A percentile compares a stretch with the other conserved stretches of the same genome.
Conservation (phyloP, 2,888 invertebrate species). For the Palloptera scutellata region DNA sequence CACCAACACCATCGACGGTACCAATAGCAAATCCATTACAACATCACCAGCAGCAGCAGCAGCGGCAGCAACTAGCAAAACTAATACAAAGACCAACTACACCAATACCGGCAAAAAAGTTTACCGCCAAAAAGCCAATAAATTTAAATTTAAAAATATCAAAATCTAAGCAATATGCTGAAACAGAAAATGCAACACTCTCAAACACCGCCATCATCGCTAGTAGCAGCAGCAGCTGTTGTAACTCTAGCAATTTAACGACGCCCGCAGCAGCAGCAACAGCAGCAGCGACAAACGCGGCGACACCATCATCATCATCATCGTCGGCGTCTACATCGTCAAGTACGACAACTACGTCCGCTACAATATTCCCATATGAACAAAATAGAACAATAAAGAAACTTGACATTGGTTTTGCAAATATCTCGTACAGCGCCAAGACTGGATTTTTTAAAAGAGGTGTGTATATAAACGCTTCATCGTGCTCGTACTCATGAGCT, state of each 20-base stretch:
- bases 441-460: conserved; percentile 57
- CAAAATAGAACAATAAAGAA: conserved; percentile 51
- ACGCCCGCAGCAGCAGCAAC: conserved; percentile 47
- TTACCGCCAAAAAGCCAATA: conserved; percentile 32
- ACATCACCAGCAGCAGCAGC: too few species aligned
- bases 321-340: conserved; percentile 26
- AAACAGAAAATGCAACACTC: conserved; percentile 40
- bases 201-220: conserved; percentile 33
- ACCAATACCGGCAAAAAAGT: conserved; percentile 17
- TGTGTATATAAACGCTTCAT: conserved; percentile 41
- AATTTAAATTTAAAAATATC: conserved; percentile 36
- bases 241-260: conserved; percentile 34
- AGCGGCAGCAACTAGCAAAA: not conserved
- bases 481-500: not conserved
- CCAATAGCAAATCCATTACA: conserved; percentile 20
- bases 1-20: conserved; percentile 25
- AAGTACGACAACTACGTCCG: conserved; percentile 27
- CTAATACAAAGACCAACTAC: conserved; percentile 18
- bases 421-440: conserved; percentile 52
- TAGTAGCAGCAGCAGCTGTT: conserved; percentile 48
- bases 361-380: conserved; percentile 47
- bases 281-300: conserved; percentile 38
- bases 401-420: conserved; percentile 57
- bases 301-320: conserved; percentile 32
- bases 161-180: conserved; percentile 26